A percentile compares a stretch with the other conserved stretches of the same genome.
phyloP scores from a whole-genome alignment of 2,113 vertebrate genomes.

The Pygoscelis adeliae region DNA sequence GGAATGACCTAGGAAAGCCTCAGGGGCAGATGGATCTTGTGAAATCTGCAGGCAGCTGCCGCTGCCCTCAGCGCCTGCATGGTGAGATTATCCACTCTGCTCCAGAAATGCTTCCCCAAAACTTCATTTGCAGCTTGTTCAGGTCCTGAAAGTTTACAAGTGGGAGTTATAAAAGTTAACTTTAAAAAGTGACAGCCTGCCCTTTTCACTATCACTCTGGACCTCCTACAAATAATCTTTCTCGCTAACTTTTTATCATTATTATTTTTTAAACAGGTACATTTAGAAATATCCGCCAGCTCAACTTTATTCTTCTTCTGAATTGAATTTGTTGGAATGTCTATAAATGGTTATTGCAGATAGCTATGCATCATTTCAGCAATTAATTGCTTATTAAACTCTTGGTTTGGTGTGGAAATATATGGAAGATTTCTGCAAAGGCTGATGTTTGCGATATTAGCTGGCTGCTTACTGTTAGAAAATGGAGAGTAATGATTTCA shows the following conservation, averaged over 20 bases:
- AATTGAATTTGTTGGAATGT: background rate
- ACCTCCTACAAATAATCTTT: background rate
- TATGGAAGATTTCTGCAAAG: background rate
- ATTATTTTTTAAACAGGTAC: background rate
- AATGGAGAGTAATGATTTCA: background rate
- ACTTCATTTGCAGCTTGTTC: background rate
- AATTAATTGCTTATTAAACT: constrained; percentile 53
- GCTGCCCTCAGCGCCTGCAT: no score
- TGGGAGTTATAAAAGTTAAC: background rate
- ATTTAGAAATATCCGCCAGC: background rate
- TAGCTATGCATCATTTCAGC: constrained; percentile 36
- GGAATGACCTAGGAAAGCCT: background rate
- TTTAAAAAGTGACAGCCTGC: background rate
- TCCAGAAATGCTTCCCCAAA: background rate
- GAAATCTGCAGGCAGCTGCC: background rate
- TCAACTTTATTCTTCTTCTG: background rate
- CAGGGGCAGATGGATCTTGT: accelerated
- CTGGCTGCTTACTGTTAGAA: background rate
- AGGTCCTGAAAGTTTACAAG: background rate
- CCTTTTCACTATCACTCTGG: background rate
- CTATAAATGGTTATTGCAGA: background rate
- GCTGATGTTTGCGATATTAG: background rate
- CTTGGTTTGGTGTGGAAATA: background rate
- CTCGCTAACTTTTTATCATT: background rate
- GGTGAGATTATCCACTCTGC: accelerated